Evolutionary conservation across 1,140 invertebrate genomes (phyloP).

Genomic region (Neodiprion fabricii): DNA sequence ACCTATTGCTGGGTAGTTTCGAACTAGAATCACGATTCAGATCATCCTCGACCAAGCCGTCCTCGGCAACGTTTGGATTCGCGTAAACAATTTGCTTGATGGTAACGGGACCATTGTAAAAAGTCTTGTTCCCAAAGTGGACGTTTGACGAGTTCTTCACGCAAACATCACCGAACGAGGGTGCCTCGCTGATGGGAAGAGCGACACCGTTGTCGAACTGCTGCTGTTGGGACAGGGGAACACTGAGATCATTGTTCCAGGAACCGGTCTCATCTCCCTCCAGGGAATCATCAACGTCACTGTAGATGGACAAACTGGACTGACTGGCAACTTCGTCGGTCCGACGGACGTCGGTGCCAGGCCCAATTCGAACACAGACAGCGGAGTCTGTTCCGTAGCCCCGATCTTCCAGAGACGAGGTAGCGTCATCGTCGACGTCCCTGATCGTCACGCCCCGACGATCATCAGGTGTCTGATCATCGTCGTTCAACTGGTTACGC

Average conservation of each 20-base stretch:
- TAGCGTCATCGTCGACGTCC: conserved; percentile 28
- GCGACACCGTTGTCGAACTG: conserved; percentile 29
- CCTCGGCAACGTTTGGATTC: conserved; percentile 29
- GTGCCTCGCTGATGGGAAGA: conserved; percentile 37
- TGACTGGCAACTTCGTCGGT: background rate
- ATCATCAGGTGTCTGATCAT: background rate
- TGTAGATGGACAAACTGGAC: background rate
- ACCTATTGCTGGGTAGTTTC: background rate
- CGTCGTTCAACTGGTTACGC: background rate
- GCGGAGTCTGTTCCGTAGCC: background rate
- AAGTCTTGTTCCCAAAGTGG: conserved; percentile 70
- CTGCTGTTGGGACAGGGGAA: background rate
- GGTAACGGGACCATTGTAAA: conserved; percentile 70
- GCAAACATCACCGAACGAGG: conserved; percentile 63
- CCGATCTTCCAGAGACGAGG: background rate
- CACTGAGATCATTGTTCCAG: background rate
- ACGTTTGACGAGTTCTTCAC: conserved; percentile 68
- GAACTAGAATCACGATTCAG: background rate
- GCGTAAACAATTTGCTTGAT: conserved; percentile 69
- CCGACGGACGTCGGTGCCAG: background rate
- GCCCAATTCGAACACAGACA: background rate
- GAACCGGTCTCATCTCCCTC: background rate
- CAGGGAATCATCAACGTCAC: background rate
- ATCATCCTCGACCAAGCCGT: conserved; percentile 5
- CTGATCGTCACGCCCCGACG: conserved; percentile 29